Base-by-base conservation (phyloP, 53 echinoderm and acorn worm species). In the Stichopus horrens region DNA sequence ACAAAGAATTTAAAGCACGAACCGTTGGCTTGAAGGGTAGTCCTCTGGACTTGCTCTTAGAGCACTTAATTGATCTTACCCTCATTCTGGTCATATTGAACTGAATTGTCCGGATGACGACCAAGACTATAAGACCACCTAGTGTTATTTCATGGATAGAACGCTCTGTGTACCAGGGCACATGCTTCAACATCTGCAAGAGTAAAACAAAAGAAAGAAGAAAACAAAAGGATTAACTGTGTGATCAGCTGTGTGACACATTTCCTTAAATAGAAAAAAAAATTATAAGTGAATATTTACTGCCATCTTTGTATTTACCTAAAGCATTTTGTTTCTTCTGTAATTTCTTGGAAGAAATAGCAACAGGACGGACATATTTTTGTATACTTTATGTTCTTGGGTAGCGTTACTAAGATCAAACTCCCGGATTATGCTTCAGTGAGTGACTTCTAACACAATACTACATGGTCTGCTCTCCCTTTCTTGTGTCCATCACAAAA, bases 11-110 rank as follows among this genome's bases (percentile, higher is more conserved):
- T 37, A 37, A 37, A 2, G 37, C 37, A 37, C 37, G 2, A 37
- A 2, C 37, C 37, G 2, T 37, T 37, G 37, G 37, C 2, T 37
- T 37, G 37, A 1, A 37, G 37, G 37, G 2, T 2, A 37, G 37
- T 37, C 37, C 37, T 37, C 37, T 37, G 37, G 37, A 37, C 37
- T 37, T 1, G 37, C 37, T 37, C 37, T 37, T 37, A 37, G 2
- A 37, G 37, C 37, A 37, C 37, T 37, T 37, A 2, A 74, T 21
- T 74, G 21, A 51, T 93, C 93, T 90, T 94, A 99, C 99, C 91
- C 96, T 94, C 96, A 99, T 99, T 88, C 99, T 96, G 11, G 99
- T 99, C 95, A 99, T 99, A 90, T 99, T 96, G 89, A 93, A 96
- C 90, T 96, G 96, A 76, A 96, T 96, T 53, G 96, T 96, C 58